Base-by-base conservation (phyloP, 1,140 invertebrate species). In the Solenopsis invicta region DNA sequence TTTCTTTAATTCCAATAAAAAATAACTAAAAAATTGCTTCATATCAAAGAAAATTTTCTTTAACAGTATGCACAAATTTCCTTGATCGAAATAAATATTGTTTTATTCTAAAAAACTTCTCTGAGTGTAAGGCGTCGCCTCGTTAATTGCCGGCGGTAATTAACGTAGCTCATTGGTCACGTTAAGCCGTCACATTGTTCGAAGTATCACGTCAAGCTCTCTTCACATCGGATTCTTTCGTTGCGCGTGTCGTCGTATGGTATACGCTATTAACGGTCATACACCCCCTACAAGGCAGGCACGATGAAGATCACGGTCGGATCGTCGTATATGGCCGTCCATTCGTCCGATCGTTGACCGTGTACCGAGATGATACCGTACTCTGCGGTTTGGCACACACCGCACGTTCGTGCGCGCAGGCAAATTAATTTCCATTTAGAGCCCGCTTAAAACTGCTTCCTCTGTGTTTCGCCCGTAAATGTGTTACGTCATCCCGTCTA, bases 261-360 rank as follows among this genome's bases (percentile, higher is more conserved):
- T 78, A n/a, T n/a, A 61, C 86, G 45, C 91, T 87, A 88, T 92
- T 92, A 92, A 92, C 91, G 91, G 89, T 77, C 56, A 21, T 86
- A 85, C 90, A 92, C 88, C 92, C 92, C 92, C 91, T 92, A 92
- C 85, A 92, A 92, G 92, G 92, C 87, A 87, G 86, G 85, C 85
- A 67, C 41, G 87, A 29, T 54, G 82, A 89, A 90, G 91, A 90
- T 91, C 89, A 91, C 45, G 90, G 76, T 87, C 87, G 61, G 76
- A 78, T 78, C 66, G 74, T 87, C 88, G 85, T 91, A 91, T 91
- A 91, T 82, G 86, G 91, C 71, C 56, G 82, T 77, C 66, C 75
- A 91, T 91, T 89, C 88, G 71, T 88, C 75, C 86, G 92, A 92
- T 94, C 93, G 86, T 92, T 93, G 92, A 93, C 92, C 93, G 90